phyloP scores from a whole-genome alignment of 2,113 vertebrate species.

The Phrynosoma platyrhinos region DNA sequence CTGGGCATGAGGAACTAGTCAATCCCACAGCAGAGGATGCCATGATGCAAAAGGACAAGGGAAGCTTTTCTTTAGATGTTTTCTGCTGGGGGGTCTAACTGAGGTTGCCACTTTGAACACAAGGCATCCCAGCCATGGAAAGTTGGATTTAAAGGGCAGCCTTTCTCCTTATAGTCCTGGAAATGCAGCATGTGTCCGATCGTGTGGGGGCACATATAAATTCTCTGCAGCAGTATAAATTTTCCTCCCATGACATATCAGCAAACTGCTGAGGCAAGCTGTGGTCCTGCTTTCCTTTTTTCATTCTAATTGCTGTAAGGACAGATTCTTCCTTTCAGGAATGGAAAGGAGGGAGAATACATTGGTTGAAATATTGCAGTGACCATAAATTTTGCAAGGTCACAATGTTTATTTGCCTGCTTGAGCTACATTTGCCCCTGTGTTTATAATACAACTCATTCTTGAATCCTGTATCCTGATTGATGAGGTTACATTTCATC shows the following conservation, averaged over 20 bases:
- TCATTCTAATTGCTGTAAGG: slow-evolving; percentile 42
- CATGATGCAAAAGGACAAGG: background rate
- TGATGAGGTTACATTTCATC: background rate
- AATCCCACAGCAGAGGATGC: background rate
- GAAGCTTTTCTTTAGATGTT: background rate
- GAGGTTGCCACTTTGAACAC: too few relatives aligned
- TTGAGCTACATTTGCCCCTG: slow-evolving; percentile 4
- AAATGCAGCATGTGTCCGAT: background rate
- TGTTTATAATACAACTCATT: background rate
- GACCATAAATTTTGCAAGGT: slow-evolving; percentile 44
- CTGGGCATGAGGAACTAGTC: background rate
- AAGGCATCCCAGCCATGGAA: background rate
- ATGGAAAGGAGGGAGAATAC: background rate
- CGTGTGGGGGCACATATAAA: too few relatives aligned
- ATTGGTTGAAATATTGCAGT: slow-evolving; percentile 51
- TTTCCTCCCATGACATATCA: background rate
- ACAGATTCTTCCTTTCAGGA: slow-evolving; percentile 22
- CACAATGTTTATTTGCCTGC: slow-evolving; percentile 18
- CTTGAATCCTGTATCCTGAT: background rate
- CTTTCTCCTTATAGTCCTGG: background rate
- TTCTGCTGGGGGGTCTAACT: background rate
- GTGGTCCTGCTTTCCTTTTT: slow-evolving; percentile 26
- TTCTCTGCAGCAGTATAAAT: slow-evolving; percentile 43
- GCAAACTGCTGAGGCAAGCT: slow-evolving; percentile 17
- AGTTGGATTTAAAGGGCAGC: background rate